phyloP scores from a whole-genome alignment of 2,888 invertebrate species.

The Stenolophus ochropezus region DNA sequence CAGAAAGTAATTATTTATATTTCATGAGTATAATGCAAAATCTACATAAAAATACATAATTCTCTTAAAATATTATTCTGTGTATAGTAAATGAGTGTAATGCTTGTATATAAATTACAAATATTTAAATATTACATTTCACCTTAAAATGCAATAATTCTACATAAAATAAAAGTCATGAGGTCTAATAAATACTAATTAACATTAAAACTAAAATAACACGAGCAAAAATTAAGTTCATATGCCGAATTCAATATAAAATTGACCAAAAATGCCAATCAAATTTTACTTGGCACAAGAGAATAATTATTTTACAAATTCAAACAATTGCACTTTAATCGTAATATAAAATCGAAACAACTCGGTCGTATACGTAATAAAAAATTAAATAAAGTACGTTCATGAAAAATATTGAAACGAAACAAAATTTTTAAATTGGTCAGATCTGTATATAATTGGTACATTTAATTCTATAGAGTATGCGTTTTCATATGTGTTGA shows the following conservation, averaged over 20 bases:
- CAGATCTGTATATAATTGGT: slow-evolving; percentile 15
- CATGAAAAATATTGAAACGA: not conserved
- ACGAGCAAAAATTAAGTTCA: slow-evolving; percentile 15
- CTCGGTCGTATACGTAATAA: not conserved
- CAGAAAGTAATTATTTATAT: slow-evolving; percentile 27
- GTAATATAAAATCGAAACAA: not conserved
- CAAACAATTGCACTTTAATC: slow-evolving; percentile 4
- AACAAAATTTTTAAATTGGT: slow-evolving; percentile 25
- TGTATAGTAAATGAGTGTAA: slow-evolving; percentile 41
- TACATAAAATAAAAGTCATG: slow-evolving; percentile 11
- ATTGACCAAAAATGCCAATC: not conserved
- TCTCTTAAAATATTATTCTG: slow-evolving; percentile 38
- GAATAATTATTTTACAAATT: slow-evolving; percentile 8
- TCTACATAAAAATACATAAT: slow-evolving; percentile 43
- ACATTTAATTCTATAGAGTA: slow-evolving; percentile 13
- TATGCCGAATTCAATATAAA: slow-evolving; percentile 23
- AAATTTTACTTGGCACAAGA: slow-evolving; percentile 21
- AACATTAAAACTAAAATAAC: slow-evolving; percentile 25
- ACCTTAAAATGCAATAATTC: not conserved
- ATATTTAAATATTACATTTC: slow-evolving; percentile 21
- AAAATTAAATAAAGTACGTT: not conserved
- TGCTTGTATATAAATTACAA: slow-evolving; percentile 38
- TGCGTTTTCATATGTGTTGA: slow-evolving; percentile 58
- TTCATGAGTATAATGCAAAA: slow-evolving; percentile 43
- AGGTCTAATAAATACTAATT: slow-evolving; percentile 33